Conservation (phyloP, 2,888 invertebrate genomes). For the Parapristionchus giblindavisi region DNA sequence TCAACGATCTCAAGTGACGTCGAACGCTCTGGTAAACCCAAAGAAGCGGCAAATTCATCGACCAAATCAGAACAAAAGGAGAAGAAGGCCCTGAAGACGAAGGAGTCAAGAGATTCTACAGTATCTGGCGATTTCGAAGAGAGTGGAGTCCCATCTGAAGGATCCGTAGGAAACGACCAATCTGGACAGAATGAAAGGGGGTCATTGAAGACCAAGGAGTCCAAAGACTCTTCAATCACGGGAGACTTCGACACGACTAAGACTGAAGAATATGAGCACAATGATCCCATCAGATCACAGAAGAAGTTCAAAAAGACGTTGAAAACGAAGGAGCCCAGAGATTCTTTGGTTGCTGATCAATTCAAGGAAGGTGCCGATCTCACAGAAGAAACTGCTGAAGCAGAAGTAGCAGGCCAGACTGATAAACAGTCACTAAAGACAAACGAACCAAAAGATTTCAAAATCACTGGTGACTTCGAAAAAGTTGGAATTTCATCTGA, state of each 20-base stretch:
- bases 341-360: background rate
- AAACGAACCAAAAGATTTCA: background rate
- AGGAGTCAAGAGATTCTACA: background rate
- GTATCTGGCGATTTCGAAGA: background rate
- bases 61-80: background rate
- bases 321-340: too few species aligned
- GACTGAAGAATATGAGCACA: background rate
- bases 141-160: slow-evolving; percentile 9
- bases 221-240: background rate
- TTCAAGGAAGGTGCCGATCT: slow-evolving; percentile 21
- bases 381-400: background rate
- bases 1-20: background rate
- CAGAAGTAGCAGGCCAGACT: background rate
- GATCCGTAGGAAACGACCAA: background rate
- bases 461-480: background rate
- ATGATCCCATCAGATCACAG: background rate
- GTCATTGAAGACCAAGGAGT: slow-evolving; percentile 1
- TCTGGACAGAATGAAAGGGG: background rate
- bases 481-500: background rate
- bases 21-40: background rate
- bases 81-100: background rate
- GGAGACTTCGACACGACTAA: background rate
- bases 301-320: too few species aligned
- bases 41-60: background rate
- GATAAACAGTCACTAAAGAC: background rate